A percentile compares a stretch with the other conserved stretches of the same genome.
These are phyloP conservation scores for Lasioglossum albipes DNA, from an alignment of 1,140 invertebrate genomes.

Conservation along the genomic window DNA sequence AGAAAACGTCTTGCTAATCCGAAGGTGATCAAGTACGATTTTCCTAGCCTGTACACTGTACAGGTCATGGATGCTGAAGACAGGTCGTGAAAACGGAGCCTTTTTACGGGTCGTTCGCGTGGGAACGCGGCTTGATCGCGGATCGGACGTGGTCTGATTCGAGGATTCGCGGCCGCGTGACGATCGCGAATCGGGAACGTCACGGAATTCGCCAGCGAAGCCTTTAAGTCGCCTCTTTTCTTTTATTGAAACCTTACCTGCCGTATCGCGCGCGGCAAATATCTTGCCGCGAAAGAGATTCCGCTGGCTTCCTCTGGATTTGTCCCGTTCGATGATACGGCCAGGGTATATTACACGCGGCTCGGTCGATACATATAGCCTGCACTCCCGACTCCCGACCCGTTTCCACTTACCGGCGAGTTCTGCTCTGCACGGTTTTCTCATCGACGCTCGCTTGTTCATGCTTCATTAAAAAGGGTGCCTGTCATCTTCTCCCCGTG, in stretches of 20 bases:
- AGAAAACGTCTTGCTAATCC: no score
- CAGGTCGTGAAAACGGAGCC: not conserved
- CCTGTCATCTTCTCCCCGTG: not conserved
- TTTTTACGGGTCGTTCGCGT: not conserved
- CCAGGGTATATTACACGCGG: slow-evolving; percentile 15
- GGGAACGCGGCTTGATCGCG: not conserved
- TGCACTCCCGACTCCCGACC: not conserved
- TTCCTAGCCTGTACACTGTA: no score
- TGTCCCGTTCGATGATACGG: slow-evolving; percentile 25
- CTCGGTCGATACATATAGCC: not conserved
- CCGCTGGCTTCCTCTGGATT: slow-evolving; percentile 30
- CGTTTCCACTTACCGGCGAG: not conserved
- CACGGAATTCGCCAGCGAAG: slow-evolving; percentile 23
- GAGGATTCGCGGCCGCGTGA: not conserved
- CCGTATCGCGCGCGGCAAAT: slow-evolving; percentile 20
- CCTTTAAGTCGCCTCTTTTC: slow-evolving; percentile 32
- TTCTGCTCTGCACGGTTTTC: not conserved
- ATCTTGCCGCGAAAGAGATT: slow-evolving; percentile 17
- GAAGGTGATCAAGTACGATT: no score
- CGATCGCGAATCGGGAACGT: slow-evolving; percentile 4
- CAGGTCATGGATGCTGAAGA: no score
- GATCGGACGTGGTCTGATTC: not conserved
- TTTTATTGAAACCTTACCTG: slow-evolving; percentile 36
- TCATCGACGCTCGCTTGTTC: not conserved
- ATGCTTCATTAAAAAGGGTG: not conserved